Conservation (phyloP, 2,113 vertebrate genomes). For the Bettongia penicillata region DNA sequence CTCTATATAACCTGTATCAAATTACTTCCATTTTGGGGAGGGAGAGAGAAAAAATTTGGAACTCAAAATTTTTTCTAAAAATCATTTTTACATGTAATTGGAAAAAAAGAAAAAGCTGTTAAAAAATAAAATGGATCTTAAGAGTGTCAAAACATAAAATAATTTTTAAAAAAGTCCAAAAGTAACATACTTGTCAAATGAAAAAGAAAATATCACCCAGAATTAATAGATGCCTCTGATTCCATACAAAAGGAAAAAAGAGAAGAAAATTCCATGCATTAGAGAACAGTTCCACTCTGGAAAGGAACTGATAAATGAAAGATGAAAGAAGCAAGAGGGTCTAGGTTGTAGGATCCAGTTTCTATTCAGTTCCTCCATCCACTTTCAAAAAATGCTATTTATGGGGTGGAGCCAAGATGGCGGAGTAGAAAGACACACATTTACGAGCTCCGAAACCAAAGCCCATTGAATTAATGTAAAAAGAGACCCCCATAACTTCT, state of each 20-base stretch:
- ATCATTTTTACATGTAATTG: too few relatives aligned
- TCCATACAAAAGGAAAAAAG: neutral
- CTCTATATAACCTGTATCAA: neutral
- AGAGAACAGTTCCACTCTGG: neutral
- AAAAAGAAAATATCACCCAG: neutral
- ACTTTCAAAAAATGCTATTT: neutral
- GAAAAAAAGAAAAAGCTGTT: too few relatives aligned
- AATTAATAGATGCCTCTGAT: constrained; percentile 20
- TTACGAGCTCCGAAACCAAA: too few relatives aligned
- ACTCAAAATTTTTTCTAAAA: neutral
- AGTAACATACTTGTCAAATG: neutral
- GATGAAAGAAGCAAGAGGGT: neutral
- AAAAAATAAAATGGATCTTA: too few relatives aligned
- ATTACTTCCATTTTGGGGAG: neutral
- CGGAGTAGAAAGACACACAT: too few relatives aligned
- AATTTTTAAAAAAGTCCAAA: constrained; percentile 1
- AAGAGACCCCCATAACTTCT: too few relatives aligned
- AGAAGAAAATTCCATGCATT: neutral
- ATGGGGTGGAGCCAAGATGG: too few relatives aligned
- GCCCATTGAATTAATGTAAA: too few relatives aligned
- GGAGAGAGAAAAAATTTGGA: neutral
- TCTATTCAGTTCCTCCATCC: neutral
- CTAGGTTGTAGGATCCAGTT: neutral
- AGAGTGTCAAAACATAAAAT: too few relatives aligned
- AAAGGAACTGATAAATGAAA: neutral